These are phyloP conservation scores for Carollia perspicillata DNA, from an alignment of 2,113 vertebrate genomes.

Conservation along the genomic window DNA sequence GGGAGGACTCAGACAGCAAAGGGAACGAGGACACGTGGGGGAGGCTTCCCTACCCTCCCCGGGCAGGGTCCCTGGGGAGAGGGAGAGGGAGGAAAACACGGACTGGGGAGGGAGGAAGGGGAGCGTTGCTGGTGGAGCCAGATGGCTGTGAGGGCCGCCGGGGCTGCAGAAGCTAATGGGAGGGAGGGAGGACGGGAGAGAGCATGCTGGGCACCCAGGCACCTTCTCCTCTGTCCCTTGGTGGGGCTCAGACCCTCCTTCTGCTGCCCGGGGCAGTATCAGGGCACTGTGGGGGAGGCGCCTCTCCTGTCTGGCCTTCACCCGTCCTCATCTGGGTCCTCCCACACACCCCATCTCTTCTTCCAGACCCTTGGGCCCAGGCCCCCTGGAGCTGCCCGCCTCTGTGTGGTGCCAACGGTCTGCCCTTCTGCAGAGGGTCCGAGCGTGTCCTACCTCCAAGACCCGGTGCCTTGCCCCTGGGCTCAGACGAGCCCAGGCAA, in stretches of 20 bases:
- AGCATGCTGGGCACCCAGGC: background rate
- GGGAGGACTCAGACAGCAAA: background rate
- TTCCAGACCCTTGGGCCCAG: background rate
- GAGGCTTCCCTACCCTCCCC: background rate
- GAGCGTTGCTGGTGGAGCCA: conserved; percentile 39
- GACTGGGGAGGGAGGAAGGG: background rate
- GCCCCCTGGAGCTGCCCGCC: background rate
- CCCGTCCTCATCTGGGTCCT: background rate
- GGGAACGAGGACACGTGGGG: background rate
- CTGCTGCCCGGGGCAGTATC: background rate
- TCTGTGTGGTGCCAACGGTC: background rate
- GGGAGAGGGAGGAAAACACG: background rate
- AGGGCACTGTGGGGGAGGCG: background rate
- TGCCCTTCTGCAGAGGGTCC: background rate
- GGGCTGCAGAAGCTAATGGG: conserved; percentile 17
- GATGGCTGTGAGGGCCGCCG: conserved; percentile 42
- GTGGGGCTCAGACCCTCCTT: background rate
- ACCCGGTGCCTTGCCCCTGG: background rate
- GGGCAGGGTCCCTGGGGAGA: background rate
- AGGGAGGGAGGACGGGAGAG: background rate
- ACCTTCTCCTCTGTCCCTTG: background rate
- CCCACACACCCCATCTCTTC: background rate
- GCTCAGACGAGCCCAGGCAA: background rate
- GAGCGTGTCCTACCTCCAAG: background rate
- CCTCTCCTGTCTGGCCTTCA: background rate